Conservation (phyloP, 2,113 vertebrate genomes). For the Microtus oregoni region DNA sequence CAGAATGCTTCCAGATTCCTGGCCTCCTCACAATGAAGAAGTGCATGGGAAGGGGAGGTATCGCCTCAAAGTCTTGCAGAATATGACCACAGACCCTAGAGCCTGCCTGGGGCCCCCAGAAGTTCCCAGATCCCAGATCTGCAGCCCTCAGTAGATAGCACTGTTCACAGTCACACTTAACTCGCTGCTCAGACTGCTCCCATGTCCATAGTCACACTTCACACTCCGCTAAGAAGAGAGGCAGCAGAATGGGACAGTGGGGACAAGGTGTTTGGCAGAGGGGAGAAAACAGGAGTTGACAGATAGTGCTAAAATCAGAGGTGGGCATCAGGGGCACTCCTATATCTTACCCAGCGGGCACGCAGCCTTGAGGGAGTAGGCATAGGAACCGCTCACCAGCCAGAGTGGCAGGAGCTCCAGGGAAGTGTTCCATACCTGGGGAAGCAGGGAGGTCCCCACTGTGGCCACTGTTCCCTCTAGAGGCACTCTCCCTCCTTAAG, state of each 20-base stretch:
- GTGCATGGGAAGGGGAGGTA: background rate
- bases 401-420: constrained; percentile 83
- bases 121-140: background rate
- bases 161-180: rapidly evolving
- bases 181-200: too few species aligned
- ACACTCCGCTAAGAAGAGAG: background rate
- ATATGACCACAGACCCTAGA: background rate
- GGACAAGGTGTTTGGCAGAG: background rate
- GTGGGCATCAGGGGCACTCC: rapidly evolving
- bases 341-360: constrained; percentile 84
- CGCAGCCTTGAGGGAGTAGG: constrained; percentile 86
- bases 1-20: background rate
- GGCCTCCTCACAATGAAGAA: background rate
- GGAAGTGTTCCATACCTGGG: constrained; percentile 77
- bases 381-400: constrained; percentile 83
- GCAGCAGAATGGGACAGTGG: background rate
- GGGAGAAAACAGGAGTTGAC: background rate
- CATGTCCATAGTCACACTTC: too few species aligned
- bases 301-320: rapidly evolving
- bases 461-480: background rate
- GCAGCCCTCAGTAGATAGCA: background rate
- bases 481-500: background rate
- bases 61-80: background rate
- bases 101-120: background rate
- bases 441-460: background rate